Evolutionary conservation across 2,797 vertebrate genomes (phyloP).

Genomic region (Gallirallus australis): DNA sequence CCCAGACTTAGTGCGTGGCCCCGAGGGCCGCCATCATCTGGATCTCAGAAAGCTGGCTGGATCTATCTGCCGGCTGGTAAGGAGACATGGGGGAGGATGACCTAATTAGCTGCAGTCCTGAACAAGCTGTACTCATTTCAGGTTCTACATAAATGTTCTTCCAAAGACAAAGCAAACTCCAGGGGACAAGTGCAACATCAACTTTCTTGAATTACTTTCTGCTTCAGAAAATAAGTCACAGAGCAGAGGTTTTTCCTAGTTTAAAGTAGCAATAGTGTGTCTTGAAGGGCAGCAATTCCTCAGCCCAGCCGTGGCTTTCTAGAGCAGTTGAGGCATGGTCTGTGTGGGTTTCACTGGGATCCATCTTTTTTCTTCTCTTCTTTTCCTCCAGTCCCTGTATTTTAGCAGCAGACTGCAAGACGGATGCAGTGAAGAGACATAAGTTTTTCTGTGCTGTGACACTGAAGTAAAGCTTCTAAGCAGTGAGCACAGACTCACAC

Average conservation of each 20-base stretch:
- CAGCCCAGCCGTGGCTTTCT: not conserved
- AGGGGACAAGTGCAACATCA: slow-evolving; percentile 71
- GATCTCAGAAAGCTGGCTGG: not conserved
- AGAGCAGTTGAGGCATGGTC: not conserved
- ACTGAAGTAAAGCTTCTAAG: not conserved
- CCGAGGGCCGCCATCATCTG: not conserved
- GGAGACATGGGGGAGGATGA: not conserved
- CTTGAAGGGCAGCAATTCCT: not conserved
- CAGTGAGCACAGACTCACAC: not conserved
- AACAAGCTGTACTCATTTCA: slow-evolving; percentile 6
- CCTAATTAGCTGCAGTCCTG: not conserved
- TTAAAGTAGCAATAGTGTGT: not conserved
- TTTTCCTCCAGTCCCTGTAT: not conserved
- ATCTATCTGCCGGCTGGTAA: not conserved
- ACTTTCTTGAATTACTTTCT: not conserved
- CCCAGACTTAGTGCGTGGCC: not conserved
- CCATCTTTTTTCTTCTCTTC: not conserved
- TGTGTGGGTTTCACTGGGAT: not conserved
- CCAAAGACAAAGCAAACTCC: slow-evolving; percentile 82
- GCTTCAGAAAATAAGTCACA: not conserved
- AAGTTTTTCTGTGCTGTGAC: not conserved
- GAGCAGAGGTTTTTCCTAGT: not conserved
- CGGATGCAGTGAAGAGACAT: not conserved
- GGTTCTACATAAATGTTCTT: slow-evolving; percentile 82
- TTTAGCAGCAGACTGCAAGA: not conserved